These are phyloP conservation scores for Centruroides vittatus DNA, from an alignment of 1,140 invertebrate genomes.

Conservation along the genomic window DNA sequence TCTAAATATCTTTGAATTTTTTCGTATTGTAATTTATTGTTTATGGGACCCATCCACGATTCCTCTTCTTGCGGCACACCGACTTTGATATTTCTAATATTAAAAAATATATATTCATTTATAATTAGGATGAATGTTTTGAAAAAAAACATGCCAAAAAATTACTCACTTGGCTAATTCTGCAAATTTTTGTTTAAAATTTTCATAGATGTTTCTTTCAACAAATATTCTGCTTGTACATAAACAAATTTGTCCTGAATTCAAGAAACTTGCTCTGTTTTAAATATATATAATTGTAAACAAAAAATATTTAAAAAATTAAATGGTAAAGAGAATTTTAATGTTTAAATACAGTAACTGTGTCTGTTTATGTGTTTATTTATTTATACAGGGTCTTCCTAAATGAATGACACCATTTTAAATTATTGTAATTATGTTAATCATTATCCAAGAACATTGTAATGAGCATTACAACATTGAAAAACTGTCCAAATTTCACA, in stretches of 20 bases:
- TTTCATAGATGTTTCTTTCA: constrained; percentile 32
- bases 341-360: too few relatives aligned
- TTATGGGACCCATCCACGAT: constrained; percentile 35
- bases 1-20: constrained; percentile 36
- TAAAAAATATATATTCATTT: background rate
- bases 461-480: too few relatives aligned
- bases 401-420: too few relatives aligned
- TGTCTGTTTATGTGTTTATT: too few relatives aligned
- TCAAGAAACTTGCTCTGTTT: constrained; percentile 38
- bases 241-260: constrained; percentile 44
- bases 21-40: constrained; percentile 36
- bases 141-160: constrained; percentile 10
- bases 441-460: too few relatives aligned
- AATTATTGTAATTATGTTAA: too few relatives aligned
- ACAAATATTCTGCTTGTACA: constrained; percentile 43
- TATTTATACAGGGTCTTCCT: too few relatives aligned
- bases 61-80: constrained; percentile 33
- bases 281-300: too few relatives aligned
- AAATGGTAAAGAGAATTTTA: too few relatives aligned
- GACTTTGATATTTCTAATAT: constrained; percentile 33
- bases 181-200: constrained; percentile 36
- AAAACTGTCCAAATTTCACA: too few relatives aligned
- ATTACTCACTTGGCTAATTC: constrained; percentile 30
- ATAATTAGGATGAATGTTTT: background rate
- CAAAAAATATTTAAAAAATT: too few relatives aligned